Evolutionary conservation across 2,113 vertebrate species (phyloP).

Genomic region (Misgurnus anguillicaudatus): DNA sequence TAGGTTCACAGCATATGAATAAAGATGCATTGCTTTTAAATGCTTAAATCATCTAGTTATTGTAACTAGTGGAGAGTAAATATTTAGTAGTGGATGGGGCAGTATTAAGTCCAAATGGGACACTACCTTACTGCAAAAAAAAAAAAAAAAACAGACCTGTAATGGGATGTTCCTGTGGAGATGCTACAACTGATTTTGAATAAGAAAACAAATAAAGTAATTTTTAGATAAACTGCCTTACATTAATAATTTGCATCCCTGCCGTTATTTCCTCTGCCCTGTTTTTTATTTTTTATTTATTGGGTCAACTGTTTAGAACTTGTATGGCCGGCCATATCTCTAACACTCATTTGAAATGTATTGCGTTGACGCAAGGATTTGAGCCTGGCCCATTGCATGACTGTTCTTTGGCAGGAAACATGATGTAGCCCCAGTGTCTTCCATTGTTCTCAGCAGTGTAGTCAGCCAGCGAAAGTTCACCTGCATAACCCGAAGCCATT

Average conservation of each 20-base stretch:
- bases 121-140: too few relatives aligned
- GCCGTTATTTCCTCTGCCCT: background rate
- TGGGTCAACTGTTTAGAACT: slow-evolving; percentile 4
- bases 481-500: slow-evolving; percentile 70
- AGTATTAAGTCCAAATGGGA: too few relatives aligned
- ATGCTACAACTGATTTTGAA: background rate
- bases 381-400: slow-evolving; percentile 49
- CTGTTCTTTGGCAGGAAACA: slow-evolving; percentile 61
- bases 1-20: slow-evolving; percentile 22
- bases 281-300: background rate
- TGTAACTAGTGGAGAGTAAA: too few relatives aligned
- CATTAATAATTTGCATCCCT: background rate
- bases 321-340: slow-evolving; percentile 16
- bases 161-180: too few relatives aligned
- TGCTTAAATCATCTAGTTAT: too few relatives aligned
- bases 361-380: slow-evolving; percentile 44
- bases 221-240: background rate
- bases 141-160: too few relatives aligned
- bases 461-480: slow-evolving; percentile 67
- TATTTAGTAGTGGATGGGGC: too few relatives aligned
- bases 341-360: slow-evolving; percentile 44
- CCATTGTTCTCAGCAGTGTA: slow-evolving; percentile 63
- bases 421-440: slow-evolving; percentile 55
- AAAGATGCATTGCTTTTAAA: background rate
- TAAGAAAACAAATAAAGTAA: slow-evolving; percentile 16